Conservation (phyloP, 2,888 invertebrate species). For the Corbicula japonica region DNA sequence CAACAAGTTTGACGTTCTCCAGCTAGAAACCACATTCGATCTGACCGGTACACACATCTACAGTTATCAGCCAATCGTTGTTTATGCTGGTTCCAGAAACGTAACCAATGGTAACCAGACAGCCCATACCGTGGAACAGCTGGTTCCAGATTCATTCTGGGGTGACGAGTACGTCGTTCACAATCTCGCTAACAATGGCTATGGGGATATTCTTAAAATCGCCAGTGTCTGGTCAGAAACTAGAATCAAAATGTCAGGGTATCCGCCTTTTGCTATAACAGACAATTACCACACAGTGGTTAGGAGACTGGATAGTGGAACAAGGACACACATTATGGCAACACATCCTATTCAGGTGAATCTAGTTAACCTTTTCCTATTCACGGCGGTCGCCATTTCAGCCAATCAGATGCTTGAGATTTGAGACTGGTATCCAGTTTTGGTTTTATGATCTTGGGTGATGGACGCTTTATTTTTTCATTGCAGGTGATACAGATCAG, state of each 20-base stretch:
- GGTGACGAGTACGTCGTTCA: constrained; percentile 21
- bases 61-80: constrained; percentile 30
- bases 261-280: constrained; percentile 23
- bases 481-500: no score
- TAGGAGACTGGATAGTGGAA: constrained; percentile 30
- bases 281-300: constrained; percentile 17
- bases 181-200: constrained; percentile 11
- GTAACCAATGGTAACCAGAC: constrained; percentile 2
- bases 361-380: no score
- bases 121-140: constrained; percentile 41
- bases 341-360: constrained; percentile 38
- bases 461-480: no score
- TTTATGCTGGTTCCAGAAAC: constrained; percentile 46
- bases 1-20: constrained; percentile 25
- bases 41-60: constrained; percentile 42
- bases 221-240: neutral
- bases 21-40: constrained; percentile 34
- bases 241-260: constrained; percentile 25
- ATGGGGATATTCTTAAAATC: constrained; percentile 42
- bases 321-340: constrained; percentile 19
- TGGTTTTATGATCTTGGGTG: no score
- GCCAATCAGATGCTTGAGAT: no score
- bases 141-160: constrained; percentile 35
- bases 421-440: no score
- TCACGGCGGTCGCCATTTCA: no score